Evolutionary conservation across 2,797 vertebrate species (phyloP), one percentile per base, ranked within the genome.

Genomic region (Gallinago nigripennis): DNA sequence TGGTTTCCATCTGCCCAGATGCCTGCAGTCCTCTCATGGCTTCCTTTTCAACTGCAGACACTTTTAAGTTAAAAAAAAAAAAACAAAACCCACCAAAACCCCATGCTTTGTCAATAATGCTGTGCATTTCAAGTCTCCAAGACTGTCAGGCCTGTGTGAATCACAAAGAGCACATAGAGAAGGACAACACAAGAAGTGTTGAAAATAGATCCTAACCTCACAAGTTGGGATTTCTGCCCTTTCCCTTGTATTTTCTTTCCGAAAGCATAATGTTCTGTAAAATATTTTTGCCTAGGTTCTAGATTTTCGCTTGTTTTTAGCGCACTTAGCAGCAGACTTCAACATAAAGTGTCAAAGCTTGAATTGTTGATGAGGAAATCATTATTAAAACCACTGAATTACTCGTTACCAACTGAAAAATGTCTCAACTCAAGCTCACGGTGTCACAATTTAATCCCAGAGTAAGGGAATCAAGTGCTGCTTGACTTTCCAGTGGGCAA

Each of bases 281-380:
- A 69, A 33, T 46, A 77, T 45, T 79, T 77, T 48, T 16, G 5
- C 6, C 57, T 8, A 9, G 16, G 46, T 90, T 73, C 75, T 53
- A 64, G 16, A 37, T 68, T 95, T 90, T 57, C 50, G 60, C 58
- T 50, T 30, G 35, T 19, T 60, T 93, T 95, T 83, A 86, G 51
- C 35, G 79, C 4, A 1, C 39, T 46, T n/a, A 20, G 45, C 50
- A 90, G 72, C 70, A 50, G 54, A 37, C 43, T 63, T 91, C 57
- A 72, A 33, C 15, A 63, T 14, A 20, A 78, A 53, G 30, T 57
- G 56, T 48, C 35, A 82, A 69, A 87, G 61, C n/a, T 87, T 77
- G 37, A 82, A 89, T 92, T 95, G 87, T 71, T 87, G 73, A 92
- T 92, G 94, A 89, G 41, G 68, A 83, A 77, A 92, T 53, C 11